Conservation (phyloP, 1,140 invertebrate species). For the Akabosia matsudoensis region DNA sequence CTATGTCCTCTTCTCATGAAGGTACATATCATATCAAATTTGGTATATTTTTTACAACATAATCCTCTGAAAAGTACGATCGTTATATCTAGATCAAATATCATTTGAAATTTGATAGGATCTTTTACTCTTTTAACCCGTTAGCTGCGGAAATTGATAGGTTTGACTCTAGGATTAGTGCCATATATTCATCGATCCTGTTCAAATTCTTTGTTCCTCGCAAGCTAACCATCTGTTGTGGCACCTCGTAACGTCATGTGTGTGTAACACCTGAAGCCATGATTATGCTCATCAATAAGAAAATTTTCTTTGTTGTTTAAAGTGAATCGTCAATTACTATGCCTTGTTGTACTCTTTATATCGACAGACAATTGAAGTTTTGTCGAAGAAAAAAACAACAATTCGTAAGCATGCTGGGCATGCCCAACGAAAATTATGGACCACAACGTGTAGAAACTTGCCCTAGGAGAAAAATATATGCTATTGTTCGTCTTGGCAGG, state of each 20-base stretch:
- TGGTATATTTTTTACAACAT: no score
- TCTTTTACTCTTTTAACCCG: no score
- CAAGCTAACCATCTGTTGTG: background rate
- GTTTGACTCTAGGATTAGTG: background rate
- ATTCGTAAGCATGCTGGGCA: background rate
- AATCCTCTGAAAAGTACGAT: no score
- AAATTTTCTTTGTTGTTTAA: background rate
- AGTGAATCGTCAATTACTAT: background rate
- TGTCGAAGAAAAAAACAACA: background rate
- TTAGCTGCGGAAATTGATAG: no score
- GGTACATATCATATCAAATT: background rate
- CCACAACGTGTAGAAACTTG: background rate
- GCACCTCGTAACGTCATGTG: background rate
- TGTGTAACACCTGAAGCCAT: background rate
- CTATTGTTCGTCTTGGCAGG: background rate
- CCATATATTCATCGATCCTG: background rate
- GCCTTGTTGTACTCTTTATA: background rate
- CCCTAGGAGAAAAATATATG: background rate
- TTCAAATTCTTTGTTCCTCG: background rate
- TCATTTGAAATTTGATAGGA: no score
- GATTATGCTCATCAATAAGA: background rate
- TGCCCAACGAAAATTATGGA: background rate
- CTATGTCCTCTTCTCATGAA: no score
- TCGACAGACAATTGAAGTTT: background rate
- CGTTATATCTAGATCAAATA: no score